phyloP scores from a whole-genome alignment of 2,113 vertebrate species.

The Mastomys coucha region DNA sequence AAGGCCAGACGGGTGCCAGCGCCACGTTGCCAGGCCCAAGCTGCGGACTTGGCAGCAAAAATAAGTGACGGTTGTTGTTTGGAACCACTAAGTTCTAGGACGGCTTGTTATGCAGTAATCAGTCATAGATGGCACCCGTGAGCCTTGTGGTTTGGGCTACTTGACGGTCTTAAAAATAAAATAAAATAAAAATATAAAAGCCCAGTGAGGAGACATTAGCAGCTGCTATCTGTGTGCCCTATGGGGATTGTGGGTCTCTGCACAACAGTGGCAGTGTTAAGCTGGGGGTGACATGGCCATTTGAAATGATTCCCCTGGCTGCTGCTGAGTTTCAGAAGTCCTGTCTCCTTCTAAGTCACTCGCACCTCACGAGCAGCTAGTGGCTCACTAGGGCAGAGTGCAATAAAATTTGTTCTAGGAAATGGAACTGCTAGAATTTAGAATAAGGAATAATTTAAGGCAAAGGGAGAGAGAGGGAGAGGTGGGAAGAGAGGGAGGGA shows the following conservation, averaged over 20 bases:
- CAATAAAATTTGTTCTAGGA: not conserved
- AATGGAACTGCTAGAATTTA: not conserved
- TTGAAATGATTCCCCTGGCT: not conserved
- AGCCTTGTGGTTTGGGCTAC: not conserved
- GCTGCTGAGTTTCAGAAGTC: not conserved
- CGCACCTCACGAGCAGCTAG: too few species aligned
- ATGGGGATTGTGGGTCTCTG: not conserved
- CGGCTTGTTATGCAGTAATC: not conserved
- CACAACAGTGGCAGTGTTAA: not conserved
- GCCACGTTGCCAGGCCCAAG: too few species aligned
- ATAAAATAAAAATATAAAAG: not conserved
- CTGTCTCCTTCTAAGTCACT: not conserved
- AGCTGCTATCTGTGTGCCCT: not conserved
- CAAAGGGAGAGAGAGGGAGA: not conserved
- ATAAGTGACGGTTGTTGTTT: not conserved
- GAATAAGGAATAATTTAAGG: not conserved
- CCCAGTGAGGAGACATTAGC: not conserved
- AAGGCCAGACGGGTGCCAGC: not conserved
- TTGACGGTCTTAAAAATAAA: not conserved
- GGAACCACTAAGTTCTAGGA: not conserved
- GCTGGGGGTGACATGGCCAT: not conserved
- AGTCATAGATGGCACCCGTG: not conserved
- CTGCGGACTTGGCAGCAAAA: not conserved
- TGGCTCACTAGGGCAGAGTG: not conserved
- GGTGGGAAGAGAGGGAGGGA: not conserved